These are phyloP conservation scores for Halichoerus grypus DNA, from an alignment of 2,113 vertebrate species.

Conservation along the genomic window DNA sequence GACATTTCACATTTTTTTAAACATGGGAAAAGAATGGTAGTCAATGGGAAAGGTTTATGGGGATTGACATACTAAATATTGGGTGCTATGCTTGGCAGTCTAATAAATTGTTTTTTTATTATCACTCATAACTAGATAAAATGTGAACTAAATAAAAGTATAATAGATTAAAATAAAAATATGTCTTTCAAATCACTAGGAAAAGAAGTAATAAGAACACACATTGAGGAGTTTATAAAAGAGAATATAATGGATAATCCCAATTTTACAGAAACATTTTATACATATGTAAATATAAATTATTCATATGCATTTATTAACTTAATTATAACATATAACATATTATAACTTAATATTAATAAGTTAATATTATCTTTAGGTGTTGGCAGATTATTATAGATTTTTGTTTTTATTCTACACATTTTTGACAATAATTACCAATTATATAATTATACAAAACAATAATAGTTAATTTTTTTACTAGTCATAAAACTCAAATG, in stretches of 20 bases:
- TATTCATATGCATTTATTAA: not conserved
- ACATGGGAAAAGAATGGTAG: not conserved
- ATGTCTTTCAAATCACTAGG: not conserved
- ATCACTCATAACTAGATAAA: not conserved
- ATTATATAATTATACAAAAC: not conserved
- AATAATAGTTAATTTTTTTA: not conserved
- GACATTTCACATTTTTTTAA: not conserved
- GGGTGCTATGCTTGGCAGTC: accelerated
- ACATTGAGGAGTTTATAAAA: not conserved
- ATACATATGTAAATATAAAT: not conserved
- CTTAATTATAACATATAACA: not conserved
- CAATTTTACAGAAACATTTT: slow-evolving; percentile 7
- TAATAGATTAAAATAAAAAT: not conserved
- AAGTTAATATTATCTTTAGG: not conserved
- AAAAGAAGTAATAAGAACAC: not conserved
- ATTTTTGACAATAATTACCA: not conserved
- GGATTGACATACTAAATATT: not conserved
- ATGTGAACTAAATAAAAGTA: not conserved
- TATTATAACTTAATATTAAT: too few relatives aligned
- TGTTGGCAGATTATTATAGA: not conserved
- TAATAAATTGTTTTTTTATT: not conserved
- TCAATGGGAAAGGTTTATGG: not conserved
- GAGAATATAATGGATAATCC: not conserved
- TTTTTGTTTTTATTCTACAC: slow-evolving; percentile 2
- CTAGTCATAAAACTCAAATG: not conserved